Evolutionary conservation across 2,113 vertebrate genomes (phyloP), one percentile per base, ranked within the genome.

Genomic region (Ictalurus punctatus): DNA sequence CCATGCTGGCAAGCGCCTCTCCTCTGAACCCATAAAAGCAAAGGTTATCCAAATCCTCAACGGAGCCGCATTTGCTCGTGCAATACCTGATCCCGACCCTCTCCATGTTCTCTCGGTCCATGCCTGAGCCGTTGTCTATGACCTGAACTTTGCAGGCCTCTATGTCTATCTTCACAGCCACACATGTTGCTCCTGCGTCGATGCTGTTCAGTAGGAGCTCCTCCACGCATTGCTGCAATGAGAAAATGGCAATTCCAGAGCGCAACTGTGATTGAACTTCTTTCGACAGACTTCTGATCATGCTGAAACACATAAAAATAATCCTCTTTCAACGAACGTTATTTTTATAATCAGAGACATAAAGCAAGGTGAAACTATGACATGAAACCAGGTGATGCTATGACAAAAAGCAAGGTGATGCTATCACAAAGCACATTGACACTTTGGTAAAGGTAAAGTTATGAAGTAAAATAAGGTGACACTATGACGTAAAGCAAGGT

Each of bases 101-200:
- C 52, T 95, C 94, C 91, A 99, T 87, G 48, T 99, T 96, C 19
- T 97, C 97, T 6, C 63, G 92, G 86, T 91, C 94, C 92, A 99
- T 95, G 13, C 98, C 99, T 0, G 90, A 91, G 17, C 98, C 99
- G 3, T 98, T 99, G 94, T 99, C 99, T 73, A 98, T 94, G 10
- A 99, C 97, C 91, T 99, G 98, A 8, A 99, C 90, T 92, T 97
- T 98, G 91, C 97, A 97, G n/a, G 96, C 96, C 86, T 97, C 97
- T 93, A 97, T 89, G 93, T 99, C 97, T 91, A 98, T 92, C 83
- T 98, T 94, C 90, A 98, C 56, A 21, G 98, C 97, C 40, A 98
- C 90, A 89, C 99, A 99, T n/a, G 96, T 97, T 71, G 98, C 97
- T 89, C 95, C 96, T 3, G 98, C 97, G 90, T 99, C 98, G 0